Percentiles rank a stretch among this genome's conserved stretches.
Evolutionary conservation across 2,113 vertebrate genomes (phyloP).

Genomic region (Cyanoramphus novaezelandiae): DNA sequence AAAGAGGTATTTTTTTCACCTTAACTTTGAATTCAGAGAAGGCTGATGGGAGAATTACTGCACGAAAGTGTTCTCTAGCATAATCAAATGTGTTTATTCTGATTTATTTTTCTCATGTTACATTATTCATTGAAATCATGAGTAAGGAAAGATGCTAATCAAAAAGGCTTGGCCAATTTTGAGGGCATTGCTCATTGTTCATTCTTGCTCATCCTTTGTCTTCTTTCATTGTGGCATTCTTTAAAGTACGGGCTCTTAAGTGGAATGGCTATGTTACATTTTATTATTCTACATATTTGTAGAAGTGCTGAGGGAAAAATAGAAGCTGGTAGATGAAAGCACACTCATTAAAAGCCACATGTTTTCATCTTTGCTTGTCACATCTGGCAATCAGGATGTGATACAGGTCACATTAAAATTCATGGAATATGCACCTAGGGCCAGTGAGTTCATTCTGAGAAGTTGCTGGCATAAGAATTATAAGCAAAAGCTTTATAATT

Average conservation of each 20-base stretch:
- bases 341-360: conserved; percentile 42
- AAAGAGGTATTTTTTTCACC: conserved; percentile 22
- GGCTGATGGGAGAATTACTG: neutral
- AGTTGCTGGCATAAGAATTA: neutral
- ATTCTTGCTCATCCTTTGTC: neutral
- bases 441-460: neutral
- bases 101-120: neutral
- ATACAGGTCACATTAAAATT: conserved; percentile 22
- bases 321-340: conserved; percentile 30
- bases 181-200: neutral
- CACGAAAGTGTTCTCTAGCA: neutral
- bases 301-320: neutral
- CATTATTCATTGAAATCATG: conserved; percentile 10
- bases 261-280: neutral
- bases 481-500: neutral
- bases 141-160: conserved; percentile 6
- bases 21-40: conserved; percentile 3
- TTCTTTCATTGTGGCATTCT: conserved; percentile 1
- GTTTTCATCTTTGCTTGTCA: conserved; percentile 4
- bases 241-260: neutral
- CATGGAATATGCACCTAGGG: neutral
- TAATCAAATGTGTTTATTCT: conserved; percentile 38
- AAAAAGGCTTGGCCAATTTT: conserved; percentile 1
- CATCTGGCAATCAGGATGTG: conserved; percentile 7
- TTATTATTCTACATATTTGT: neutral